Percentiles rank a stretch among this genome's conserved stretches.
These are phyloP conservation scores for Heteropelma amictum DNA, from an alignment of 2,888 invertebrate genomes.

Conservation along the genomic window DNA sequence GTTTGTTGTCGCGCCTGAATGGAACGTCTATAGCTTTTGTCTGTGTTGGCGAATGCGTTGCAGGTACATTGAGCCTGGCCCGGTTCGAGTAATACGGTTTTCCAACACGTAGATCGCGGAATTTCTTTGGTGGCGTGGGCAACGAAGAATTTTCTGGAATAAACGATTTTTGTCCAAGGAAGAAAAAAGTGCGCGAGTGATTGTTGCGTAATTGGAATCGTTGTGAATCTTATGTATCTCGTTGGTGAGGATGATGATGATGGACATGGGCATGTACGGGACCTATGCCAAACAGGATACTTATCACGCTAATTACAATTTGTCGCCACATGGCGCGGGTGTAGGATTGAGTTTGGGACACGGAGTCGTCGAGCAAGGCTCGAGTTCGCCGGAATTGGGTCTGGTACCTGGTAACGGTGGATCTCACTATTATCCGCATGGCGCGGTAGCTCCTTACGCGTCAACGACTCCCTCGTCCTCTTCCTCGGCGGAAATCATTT, in stretches of 20 bases:
- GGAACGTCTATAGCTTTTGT: background rate
- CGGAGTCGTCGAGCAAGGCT: slow-evolving; percentile 79
- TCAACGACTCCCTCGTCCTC: slow-evolving; percentile 71
- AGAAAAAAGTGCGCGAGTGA: slow-evolving; percentile 28
- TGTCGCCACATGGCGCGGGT: slow-evolving; percentile 40
- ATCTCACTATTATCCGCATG: slow-evolving; percentile 73
- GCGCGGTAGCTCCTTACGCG: slow-evolving; percentile 75
- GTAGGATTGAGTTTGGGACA: slow-evolving; percentile 71
- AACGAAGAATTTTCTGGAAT: background rate
- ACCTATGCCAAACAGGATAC: slow-evolving; percentile 76
- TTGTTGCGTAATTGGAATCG: slow-evolving; percentile 43
- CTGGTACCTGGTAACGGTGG: slow-evolving; percentile 52
- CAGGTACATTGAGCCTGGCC: background rate
- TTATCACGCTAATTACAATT: slow-evolving; percentile 64
- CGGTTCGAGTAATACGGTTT: too few relatives aligned
- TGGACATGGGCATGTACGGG: slow-evolving; percentile 90
- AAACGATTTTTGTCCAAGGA: background rate
- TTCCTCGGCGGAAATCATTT: slow-evolving; percentile 63
- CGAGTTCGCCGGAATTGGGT: slow-evolving; percentile 74
- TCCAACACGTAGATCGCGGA: too few relatives aligned
- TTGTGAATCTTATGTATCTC: slow-evolving; percentile 68
- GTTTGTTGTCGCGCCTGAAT: background rate
- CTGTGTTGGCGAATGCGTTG: slow-evolving; percentile 20
- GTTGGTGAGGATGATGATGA: slow-evolving; percentile 84
- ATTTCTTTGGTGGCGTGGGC: too few relatives aligned